phyloP scores from a whole-genome alignment of 1,140 invertebrate genomes.

The Chrysomallon squamiferum region DNA sequence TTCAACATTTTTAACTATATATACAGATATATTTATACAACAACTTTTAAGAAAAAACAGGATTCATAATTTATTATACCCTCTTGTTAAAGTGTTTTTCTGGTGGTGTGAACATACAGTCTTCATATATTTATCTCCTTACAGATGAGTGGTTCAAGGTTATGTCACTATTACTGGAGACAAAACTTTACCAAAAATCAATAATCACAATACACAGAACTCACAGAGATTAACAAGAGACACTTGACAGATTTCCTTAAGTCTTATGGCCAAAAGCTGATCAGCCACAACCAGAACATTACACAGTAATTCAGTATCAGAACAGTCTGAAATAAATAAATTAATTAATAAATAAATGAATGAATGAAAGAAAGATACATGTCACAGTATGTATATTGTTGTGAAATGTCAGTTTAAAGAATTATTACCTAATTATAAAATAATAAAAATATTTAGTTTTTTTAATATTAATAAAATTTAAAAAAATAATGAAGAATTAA shows the following conservation, averaged over 20 bases:
- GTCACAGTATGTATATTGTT: too few species aligned
- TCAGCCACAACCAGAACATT: conserved; percentile 75
- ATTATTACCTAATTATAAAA: neutral
- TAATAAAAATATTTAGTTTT: too few species aligned
- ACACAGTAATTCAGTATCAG: conserved; percentile 70
- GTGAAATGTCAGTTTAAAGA: neutral
- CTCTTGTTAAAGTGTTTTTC: too few species aligned
- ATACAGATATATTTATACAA: too few species aligned
- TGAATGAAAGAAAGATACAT: too few species aligned
- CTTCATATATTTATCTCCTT: neutral
- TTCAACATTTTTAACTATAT: too few species aligned
- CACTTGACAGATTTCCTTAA: conserved; percentile 74
- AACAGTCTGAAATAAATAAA: conserved; percentile 58
- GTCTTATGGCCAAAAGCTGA: conserved; percentile 71
- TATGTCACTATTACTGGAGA: neutral
- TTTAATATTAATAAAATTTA: too few species aligned
- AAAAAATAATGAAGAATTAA: too few species aligned
- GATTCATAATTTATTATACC: too few species aligned
- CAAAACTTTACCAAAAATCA: neutral
- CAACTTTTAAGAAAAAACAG: too few species aligned
- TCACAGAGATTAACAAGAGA: conserved; percentile 67
- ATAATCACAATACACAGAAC: conserved; percentile 11
- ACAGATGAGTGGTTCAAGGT: neutral
- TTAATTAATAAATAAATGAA: too few species aligned
- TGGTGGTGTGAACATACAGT: too few species aligned